A percentile compares a stretch with the other conserved stretches of the same genome.
Evolutionary conservation across 2,888 invertebrate species (phyloP).

Genomic region (Sphecodes monilicornis): DNA sequence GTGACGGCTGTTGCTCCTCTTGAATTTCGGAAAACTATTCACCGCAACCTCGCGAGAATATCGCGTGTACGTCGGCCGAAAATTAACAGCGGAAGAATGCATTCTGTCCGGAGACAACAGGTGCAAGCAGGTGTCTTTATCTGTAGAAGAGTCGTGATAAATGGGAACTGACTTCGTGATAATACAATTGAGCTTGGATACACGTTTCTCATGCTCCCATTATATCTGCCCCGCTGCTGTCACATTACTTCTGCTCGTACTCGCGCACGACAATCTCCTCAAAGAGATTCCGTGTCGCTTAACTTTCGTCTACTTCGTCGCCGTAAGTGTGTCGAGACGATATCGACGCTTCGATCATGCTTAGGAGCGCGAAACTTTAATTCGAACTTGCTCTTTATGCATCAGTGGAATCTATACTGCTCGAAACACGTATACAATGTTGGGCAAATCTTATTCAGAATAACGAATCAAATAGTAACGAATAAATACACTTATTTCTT

Average conservation of each 20-base stretch:
- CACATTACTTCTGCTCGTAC: neutral
- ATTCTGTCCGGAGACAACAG: slow-evolving; percentile 39
- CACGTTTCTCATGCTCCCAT: slow-evolving; percentile 10
- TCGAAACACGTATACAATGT: slow-evolving; percentile 41
- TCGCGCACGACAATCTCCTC: neutral
- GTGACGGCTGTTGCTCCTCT: neutral
- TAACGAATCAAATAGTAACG: too few species aligned
- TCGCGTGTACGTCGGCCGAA: slow-evolving; percentile 42
- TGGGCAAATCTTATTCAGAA: too few species aligned
- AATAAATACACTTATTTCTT: too few species aligned
- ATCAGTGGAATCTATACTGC: slow-evolving; percentile 44
- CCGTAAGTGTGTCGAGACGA: slow-evolving; percentile 2
- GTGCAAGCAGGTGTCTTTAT: slow-evolving; percentile 48
- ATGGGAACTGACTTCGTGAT: slow-evolving; percentile 27
- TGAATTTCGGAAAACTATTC: slow-evolving; percentile 22
- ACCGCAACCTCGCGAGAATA: slow-evolving; percentile 21
- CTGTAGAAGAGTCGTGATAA: slow-evolving; percentile 15
- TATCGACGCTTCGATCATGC: neutral
- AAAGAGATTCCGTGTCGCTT: neutral
- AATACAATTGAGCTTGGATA: slow-evolving; percentile 32
- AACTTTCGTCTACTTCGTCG: slow-evolving; percentile 13
- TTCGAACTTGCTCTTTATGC: slow-evolving; percentile 30
- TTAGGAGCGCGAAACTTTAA: slow-evolving; percentile 28
- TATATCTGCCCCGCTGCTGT: neutral
- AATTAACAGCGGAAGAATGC: slow-evolving; percentile 23